Evolutionary conservation across 2,888 invertebrate species (phyloP), one percentile per base, ranked within the genome.

Genomic region (Eurytoma californica): DNA sequence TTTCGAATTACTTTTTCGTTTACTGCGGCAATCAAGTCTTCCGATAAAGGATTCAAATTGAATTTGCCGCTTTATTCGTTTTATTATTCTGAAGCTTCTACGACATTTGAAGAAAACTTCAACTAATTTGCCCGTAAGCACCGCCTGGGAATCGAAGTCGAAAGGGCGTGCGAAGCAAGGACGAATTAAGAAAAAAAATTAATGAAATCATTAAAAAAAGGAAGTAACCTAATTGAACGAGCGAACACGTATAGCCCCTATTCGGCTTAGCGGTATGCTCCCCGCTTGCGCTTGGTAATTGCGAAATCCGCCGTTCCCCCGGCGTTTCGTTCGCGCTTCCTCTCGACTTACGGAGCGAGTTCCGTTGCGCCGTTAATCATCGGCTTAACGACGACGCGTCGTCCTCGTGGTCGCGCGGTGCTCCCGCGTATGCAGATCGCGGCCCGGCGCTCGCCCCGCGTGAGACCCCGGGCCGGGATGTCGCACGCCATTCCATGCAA

Each of bases 401-500:
- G 63, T 39, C 63, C 53, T 14, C 53, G 53, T 3, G 16, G 53
- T n/a, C 14, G 53, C n/a, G n/a, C 49, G 14, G 49, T 1, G 49
- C 24, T 20, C 28, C 16, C 67, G 55, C n/a, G 3, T 28, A 24
- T 53, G 67, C 67, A 7, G 16, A 16, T 14, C 53, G 28, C 20
- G 51, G 51, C 20, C 66, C 24, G 39, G 39, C 39, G 39, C 39
- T 39, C 39, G 39, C 5, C 30, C 39, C 39, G 39, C 39, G 39
- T 39, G 39, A 39, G 61, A 67, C 16, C 4, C 39, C 51, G 58
- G 18, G 67, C 14, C 18, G 63, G 61, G 53, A 61, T 76, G 82
- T 84, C 83, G 82, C 84, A 85, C 82, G 85, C 83, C 82, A 84
- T 86, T 87, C 85, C 85, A 87, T 87, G 86, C 85, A 87, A 87